Evolutionary conservation across 1,140 invertebrate species (phyloP).

Genomic region (Campodea augens): DNA sequence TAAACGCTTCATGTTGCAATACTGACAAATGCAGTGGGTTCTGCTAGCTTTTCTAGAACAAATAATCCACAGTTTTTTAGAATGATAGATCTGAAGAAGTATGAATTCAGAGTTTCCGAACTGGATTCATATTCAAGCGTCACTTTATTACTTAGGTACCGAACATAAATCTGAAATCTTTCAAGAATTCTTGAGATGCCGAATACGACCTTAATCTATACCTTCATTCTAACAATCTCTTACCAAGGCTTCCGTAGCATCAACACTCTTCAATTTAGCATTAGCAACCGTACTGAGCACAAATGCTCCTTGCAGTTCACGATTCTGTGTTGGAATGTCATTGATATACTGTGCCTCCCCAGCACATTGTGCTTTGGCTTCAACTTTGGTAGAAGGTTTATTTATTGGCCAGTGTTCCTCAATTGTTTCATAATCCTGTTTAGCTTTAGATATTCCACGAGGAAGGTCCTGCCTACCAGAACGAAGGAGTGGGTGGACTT

Average conservation of each 20-base stretch:
- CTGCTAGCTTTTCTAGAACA: too few species aligned
- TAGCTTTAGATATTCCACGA: constrained; percentile 20
- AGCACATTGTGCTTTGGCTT: constrained; percentile 22
- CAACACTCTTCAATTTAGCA: constrained; percentile 18
- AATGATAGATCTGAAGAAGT: too few species aligned
- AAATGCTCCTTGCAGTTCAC: constrained; percentile 26
- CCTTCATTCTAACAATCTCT: too few species aligned
- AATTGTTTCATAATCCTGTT: constrained; percentile 25
- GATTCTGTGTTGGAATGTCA: constrained; percentile 22
- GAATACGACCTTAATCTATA: too few species aligned
- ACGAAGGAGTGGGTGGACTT: constrained; percentile 6
- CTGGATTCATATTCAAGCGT: too few species aligned
- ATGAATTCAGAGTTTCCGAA: too few species aligned
- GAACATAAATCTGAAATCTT: too few species aligned
- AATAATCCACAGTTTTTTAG: too few species aligned
- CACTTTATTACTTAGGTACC: too few species aligned
- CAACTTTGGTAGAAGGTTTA: constrained; percentile 27
- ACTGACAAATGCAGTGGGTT: too few species aligned
- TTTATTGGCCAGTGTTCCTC: constrained; percentile 25
- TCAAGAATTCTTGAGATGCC: too few species aligned
- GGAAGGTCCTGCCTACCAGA: constrained; percentile 12
- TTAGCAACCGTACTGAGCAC: constrained; percentile 22
- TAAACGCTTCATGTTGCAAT: too few species aligned
- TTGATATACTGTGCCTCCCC: constrained; percentile 29
- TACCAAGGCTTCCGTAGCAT: constrained; percentile 20